phyloP scores from a whole-genome alignment of 2,888 invertebrate genomes.

The Zeuzera pyrina region DNA sequence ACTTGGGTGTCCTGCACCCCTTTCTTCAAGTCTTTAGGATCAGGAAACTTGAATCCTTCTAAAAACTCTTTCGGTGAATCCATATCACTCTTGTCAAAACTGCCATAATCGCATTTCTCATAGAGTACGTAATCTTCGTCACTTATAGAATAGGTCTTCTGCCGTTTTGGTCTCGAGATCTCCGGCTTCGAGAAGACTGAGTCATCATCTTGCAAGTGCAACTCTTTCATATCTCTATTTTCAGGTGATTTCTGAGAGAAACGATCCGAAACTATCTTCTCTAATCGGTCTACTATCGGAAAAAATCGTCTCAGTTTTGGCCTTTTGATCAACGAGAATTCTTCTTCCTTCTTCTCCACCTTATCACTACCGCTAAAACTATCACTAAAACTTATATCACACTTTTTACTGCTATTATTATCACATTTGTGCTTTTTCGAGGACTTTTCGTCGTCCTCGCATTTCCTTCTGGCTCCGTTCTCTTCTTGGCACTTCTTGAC shows the following conservation, averaged over 20 bases:
- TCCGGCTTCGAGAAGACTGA: slow-evolving; percentile 50
- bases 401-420: slow-evolving; percentile 44
- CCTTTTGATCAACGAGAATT: slow-evolving; percentile 49
- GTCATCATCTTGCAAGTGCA: slow-evolving; percentile 46
- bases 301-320: slow-evolving; percentile 52
- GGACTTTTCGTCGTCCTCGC: slow-evolving; percentile 39
- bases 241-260: slow-evolving; percentile 26
- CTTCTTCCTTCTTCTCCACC: too few relatives aligned
- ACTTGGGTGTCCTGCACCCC: slow-evolving; percentile 50
- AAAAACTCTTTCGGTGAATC: slow-evolving; percentile 38
- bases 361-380: slow-evolving; percentile 20
- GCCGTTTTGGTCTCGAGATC: slow-evolving; percentile 28
- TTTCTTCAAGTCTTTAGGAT: slow-evolving; percentile 19
- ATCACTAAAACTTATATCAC: slow-evolving; percentile 40
- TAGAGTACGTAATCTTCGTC: slow-evolving; percentile 52
- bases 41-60: slow-evolving; percentile 38
- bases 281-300: slow-evolving; percentile 38
- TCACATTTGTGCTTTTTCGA: slow-evolving; percentile 67
- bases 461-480: slow-evolving; percentile 36
- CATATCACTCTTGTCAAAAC: slow-evolving; percentile 39
- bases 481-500: slow-evolving; percentile 58
- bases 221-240: slow-evolving; percentile 16
- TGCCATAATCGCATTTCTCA: slow-evolving; percentile 62
- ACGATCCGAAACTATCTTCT: slow-evolving; percentile 45
- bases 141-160: slow-evolving; percentile 50